Conservation (phyloP, 2,113 vertebrate genomes). For the Orthonyx spaldingii region DNA sequence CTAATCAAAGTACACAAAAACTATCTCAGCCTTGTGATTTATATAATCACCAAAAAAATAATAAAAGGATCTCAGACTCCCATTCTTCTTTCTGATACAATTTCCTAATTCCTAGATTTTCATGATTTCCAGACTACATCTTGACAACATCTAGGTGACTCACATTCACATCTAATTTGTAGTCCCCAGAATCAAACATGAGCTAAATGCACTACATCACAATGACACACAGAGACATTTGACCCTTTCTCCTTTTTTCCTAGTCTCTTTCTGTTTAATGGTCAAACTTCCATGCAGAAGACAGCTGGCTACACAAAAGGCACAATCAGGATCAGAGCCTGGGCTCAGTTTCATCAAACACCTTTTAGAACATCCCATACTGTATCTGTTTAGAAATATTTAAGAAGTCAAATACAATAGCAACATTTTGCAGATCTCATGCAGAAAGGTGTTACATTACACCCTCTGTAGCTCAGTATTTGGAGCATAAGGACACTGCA, state of each 20-base stretch:
- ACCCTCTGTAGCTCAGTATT: background rate
- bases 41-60: background rate
- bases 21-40: background rate
- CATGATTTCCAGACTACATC: background rate
- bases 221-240: background rate
- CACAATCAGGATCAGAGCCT: background rate
- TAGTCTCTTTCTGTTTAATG: background rate
- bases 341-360: background rate
- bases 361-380: background rate
- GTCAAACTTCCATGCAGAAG: background rate
- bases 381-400: background rate
- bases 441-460: background rate
- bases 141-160: background rate
- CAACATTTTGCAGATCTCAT: background rate
- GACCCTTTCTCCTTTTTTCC: background rate
- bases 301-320: background rate
- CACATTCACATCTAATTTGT: accelerated
- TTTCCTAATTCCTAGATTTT: background rate
- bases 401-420: background rate
- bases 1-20: background rate
- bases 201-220: background rate
- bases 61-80: background rate
- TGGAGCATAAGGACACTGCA: background rate
- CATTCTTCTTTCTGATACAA: background rate
- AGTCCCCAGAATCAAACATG: background rate